phyloP scores from a whole-genome alignment of 2,888 invertebrate genomes.

The Lacanobia oleracea region DNA sequence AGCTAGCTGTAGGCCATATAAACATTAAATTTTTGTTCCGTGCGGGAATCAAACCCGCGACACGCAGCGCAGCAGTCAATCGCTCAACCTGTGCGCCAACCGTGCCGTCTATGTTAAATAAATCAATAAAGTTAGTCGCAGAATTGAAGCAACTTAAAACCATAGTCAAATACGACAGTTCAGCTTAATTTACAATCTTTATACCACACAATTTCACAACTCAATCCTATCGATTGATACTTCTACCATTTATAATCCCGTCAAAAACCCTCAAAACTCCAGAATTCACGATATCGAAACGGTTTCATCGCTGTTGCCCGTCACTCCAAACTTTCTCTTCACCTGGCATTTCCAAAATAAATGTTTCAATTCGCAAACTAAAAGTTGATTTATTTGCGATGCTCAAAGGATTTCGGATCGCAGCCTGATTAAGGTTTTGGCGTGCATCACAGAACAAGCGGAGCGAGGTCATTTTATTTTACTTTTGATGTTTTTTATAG shows the following conservation, averaged over 20 bases:
- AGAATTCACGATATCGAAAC: slow-evolving; percentile 28
- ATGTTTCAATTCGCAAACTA: slow-evolving; percentile 54
- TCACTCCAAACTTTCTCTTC: slow-evolving; percentile 42
- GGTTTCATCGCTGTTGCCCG: slow-evolving; percentile 29
- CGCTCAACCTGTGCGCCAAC: too few species aligned
- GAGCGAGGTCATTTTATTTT: slow-evolving; percentile 9
- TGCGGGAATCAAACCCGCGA: too few species aligned
- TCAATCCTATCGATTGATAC: neutral
- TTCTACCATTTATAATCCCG: slow-evolving; percentile 28
- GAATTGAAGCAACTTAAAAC: neutral
- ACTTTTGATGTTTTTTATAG: neutral
- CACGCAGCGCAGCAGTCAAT: too few species aligned
- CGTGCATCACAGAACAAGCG: neutral
- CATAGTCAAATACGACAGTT: too few species aligned
- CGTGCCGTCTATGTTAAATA: too few species aligned
- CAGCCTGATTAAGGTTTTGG: slow-evolving; percentile 14
- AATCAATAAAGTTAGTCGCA: too few species aligned
- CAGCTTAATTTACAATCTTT: neutral
- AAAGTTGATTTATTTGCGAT: slow-evolving; percentile 56
- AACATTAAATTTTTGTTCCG: too few species aligned
- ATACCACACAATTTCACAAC: neutral
- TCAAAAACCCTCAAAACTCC: slow-evolving; percentile 32
- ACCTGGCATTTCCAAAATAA: slow-evolving; percentile 46
- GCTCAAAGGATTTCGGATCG: slow-evolving; percentile 45
- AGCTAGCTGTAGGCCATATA: too few species aligned